Evolutionary conservation across 2,797 vertebrate species (phyloP), one percentile per base, ranked within the genome.

Genomic region (Mallotus villosus): DNA sequence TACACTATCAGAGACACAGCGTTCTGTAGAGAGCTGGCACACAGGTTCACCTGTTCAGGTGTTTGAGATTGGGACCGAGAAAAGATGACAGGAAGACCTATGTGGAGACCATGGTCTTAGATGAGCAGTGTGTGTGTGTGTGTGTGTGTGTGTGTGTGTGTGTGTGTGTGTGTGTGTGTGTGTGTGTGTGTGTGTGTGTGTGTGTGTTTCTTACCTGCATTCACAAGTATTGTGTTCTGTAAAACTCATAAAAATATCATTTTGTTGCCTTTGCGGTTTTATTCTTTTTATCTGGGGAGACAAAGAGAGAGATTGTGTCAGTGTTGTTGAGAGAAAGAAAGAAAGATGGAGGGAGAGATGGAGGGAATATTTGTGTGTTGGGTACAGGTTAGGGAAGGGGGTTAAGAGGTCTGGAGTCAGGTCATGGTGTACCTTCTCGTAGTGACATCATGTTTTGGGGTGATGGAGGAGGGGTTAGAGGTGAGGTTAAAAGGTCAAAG

Each of bases 131-230:
- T 55, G 70, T 74, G 57, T 69, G 66, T 72, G 19, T 58, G n/a
- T n/a, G n/a, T n/a, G n/a, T n/a, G n/a, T n/a, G n/a, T n/a, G n/a
- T n/a, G n/a, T n/a, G n/a, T n/a, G n/a, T n/a, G n/a, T n/a, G n/a
- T n/a, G n/a, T n/a, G n/a, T n/a, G n/a, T n/a, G n/a, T n/a, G n/a
- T n/a, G n/a, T n/a, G n/a, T n/a, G n/a, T n/a, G n/a, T n/a, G n/a
- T n/a, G n/a, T n/a, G n/a, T n/a, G n/a, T n/a, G n/a, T n/a, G n/a
- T n/a, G n/a, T n/a, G n/a, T n/a, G n/a, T n/a, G n/a, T n/a, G n/a
- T n/a, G n/a, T n/a, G n/a, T n/a, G n/a, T 81, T 86, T 90, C 95
- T 96, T 95, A 99, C 98, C 98, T 98, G 96, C 98, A 99, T 89
- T 96, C 95, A 92, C 98, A 99, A 90, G 92, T 94, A 91, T 87